Percentiles rank a stretch among this genome's conserved stretches.
phyloP scores from a whole-genome alignment of 1,140 invertebrate genomes.

The Druon quercuslanigerum region DNA sequence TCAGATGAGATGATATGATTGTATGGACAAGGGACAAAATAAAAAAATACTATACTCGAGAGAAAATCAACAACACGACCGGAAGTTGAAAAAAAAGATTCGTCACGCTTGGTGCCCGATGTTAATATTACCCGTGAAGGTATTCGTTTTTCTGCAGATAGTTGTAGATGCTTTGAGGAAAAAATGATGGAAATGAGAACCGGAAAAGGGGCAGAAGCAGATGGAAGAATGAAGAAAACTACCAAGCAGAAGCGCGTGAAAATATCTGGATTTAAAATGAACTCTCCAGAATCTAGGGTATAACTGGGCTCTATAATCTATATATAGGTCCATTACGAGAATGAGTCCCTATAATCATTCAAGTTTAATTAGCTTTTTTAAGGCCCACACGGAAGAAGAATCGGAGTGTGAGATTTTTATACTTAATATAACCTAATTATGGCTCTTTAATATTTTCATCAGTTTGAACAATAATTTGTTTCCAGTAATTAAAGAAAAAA shows the following conservation, averaged over 20 bases:
- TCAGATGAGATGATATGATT: background rate
- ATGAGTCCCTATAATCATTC: too few species aligned
- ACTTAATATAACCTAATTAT: too few species aligned
- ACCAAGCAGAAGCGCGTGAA: background rate
- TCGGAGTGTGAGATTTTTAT: too few species aligned
- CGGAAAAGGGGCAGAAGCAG: constrained; percentile 15
- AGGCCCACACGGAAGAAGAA: too few species aligned
- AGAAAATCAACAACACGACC: background rate
- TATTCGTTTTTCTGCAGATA: constrained; percentile 35
- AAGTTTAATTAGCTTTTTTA: too few species aligned
- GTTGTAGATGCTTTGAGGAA: constrained; percentile 10
- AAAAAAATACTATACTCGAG: constrained; percentile 2
- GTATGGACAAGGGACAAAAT: background rate
- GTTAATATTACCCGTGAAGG: background rate
- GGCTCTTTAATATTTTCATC: too few species aligned
- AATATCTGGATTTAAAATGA: background rate
- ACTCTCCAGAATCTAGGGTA: background rate
- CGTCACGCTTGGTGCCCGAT: constrained; percentile 34
- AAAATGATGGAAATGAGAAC: constrained; percentile 29
- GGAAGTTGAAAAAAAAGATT: constrained; percentile 33
- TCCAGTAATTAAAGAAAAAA: too few species aligned
- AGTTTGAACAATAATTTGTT: too few species aligned
- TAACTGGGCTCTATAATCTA: too few species aligned
- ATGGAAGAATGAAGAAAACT: constrained; percentile 3
- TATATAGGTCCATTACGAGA: too few species aligned